A percentile compares a stretch with the other conserved stretches of the same genome.
Evolutionary conservation across 2,888 invertebrate genomes (phyloP).

Genomic region (Pheosia gnoma): DNA sequence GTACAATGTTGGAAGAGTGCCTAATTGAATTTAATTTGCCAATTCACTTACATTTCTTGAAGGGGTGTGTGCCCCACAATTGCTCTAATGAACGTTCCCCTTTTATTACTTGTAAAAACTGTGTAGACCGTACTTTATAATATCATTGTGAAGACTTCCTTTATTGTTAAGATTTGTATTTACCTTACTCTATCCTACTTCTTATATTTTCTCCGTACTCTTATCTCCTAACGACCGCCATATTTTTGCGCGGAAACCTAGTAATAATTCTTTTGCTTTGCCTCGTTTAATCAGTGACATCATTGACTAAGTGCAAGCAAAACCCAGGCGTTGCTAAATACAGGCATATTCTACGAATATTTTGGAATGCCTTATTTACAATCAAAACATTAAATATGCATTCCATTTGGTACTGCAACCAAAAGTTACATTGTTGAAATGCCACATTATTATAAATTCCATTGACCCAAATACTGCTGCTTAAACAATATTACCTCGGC

Average conservation of each 20-base stretch:
- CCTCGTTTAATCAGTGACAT: too few relatives aligned
- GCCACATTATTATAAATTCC: constrained; percentile 32
- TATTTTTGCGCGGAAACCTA: too few relatives aligned
- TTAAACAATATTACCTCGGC: constrained; percentile 40
- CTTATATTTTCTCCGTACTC: too few relatives aligned
- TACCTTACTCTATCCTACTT: too few relatives aligned
- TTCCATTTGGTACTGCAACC: constrained; percentile 26
- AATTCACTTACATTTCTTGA: constrained; percentile 48
- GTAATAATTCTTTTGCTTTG: too few relatives aligned
- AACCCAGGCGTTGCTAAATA: constrained; percentile 21
- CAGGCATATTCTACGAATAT: constrained; percentile 13
- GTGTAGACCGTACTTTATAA: constrained; percentile 19
- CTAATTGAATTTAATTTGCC: constrained; percentile 56
- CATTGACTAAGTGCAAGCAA: constrained; percentile 9
- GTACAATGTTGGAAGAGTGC: constrained; percentile 26
- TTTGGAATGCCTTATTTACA: constrained; percentile 27
- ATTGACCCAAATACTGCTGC: constrained; percentile 44
- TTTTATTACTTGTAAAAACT: constrained; percentile 24
- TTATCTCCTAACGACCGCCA: too few relatives aligned
- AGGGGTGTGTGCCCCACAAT: constrained; percentile 38
- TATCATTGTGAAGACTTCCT: too few relatives aligned
- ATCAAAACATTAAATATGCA: constrained; percentile 18
- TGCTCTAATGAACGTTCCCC: constrained; percentile 27
- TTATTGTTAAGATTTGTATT: too few relatives aligned
- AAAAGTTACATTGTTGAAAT: constrained; percentile 32